These are phyloP conservation scores for Sminthurinus aureus DNA, from an alignment of 2,888 invertebrate species.

Conservation along the genomic window DNA sequence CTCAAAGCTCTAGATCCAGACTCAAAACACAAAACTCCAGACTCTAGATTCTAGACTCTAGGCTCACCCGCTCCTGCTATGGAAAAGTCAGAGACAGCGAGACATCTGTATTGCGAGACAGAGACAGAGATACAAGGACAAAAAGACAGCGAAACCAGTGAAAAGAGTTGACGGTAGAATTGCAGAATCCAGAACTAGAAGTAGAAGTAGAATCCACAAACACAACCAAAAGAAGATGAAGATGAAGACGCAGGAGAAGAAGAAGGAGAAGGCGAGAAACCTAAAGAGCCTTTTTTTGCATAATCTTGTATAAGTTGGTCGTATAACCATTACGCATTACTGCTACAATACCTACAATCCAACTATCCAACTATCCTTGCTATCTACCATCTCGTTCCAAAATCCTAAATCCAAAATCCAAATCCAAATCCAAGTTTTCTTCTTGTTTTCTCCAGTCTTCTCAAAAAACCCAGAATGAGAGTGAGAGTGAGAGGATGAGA, in stretches of 20 bases:
- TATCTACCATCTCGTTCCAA: background rate
- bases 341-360: background rate
- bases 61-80: too few species aligned
- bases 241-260: background rate
- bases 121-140: too few species aligned
- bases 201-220: too few species aligned
- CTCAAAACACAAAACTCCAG: background rate
- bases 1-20: too few species aligned
- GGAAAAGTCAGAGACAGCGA: background rate
- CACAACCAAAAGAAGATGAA: background rate
- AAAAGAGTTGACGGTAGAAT: too few species aligned
- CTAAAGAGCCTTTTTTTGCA: background rate
- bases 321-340: background rate
- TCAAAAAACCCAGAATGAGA: background rate
- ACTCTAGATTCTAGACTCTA: background rate
- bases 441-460: background rate
- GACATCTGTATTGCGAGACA: too few species aligned
- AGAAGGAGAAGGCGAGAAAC: background rate
- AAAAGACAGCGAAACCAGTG: too few species aligned
- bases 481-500: too few species aligned
- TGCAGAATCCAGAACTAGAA: too few species aligned
- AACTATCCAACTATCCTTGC: too few species aligned
- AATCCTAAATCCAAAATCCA: background rate
- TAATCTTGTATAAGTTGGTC: conserved; percentile 7
- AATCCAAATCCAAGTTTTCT: background rate